Evolutionary conservation across 2,797 vertebrate species (phyloP), one percentile per base, ranked within the genome.

Genomic region (Cygnus olor): DNA sequence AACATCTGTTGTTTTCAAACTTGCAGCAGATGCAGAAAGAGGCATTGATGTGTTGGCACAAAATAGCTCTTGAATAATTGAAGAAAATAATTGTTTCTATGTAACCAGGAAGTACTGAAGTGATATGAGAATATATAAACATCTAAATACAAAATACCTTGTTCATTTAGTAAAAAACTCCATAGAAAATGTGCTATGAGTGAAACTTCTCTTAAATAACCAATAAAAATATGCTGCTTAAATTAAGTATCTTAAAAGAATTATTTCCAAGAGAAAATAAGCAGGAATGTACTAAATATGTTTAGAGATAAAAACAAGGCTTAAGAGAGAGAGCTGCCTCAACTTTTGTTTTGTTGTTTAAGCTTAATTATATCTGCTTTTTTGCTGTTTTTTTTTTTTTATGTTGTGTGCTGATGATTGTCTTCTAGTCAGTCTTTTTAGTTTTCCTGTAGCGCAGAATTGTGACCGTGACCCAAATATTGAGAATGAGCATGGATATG

Each of bases 401-500:
- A 20, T 14, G 57, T 12, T 54, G 21, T 65, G 30, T 76, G 86
- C n/a, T 44, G 73, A 53, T 36, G 49, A 60, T 14, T 20, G 6
- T 96, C 93, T 84, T 95, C 95, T 97, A 99, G 66, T 99, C 98
- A 6, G 96, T 97, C 94, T 99, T 99, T 94, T 96, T 69, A 10
- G 95, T 84, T 97, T 96, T 98, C 92, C 93, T 98, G 98, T 99
- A 99, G 96, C 96, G 96, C 80, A 99, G 90, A 30, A 99, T 95
- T 6, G 98, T 98, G 72, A 97, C 96, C 45, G 98, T 98, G 85
- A 99, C 99, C 99, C 99, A 99, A 57, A 98, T 47, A 84, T 99
- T 99, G 95, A 99, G 98, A 95, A 98, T 77, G 34, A 98, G 96
- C 98, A 99, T 99, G 94, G 93, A 93, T 54, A 99, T 85, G 88